Percentiles rank a stretch among this genome's conserved stretches.
These are phyloP conservation scores for Drosophila sturtevanti DNA, from an alignment of 1,140 invertebrate species.

Conservation along the genomic window DNA sequence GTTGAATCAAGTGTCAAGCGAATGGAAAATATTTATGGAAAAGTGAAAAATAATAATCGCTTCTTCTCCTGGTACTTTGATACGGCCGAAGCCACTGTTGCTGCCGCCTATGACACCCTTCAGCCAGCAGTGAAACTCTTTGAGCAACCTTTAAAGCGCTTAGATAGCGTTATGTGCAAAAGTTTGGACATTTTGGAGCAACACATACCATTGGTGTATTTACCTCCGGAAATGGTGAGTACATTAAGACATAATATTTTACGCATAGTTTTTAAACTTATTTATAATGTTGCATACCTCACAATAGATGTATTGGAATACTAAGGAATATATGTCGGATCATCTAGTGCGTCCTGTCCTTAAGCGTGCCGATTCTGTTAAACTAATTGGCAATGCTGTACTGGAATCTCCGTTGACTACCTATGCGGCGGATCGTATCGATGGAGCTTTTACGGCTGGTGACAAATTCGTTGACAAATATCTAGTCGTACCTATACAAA, in stretches of 20 bases:
- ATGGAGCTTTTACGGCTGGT: slow-evolving; percentile 88
- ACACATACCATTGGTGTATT: slow-evolving; percentile 88
- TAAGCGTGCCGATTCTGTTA: slow-evolving; percentile 90
- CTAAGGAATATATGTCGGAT: slow-evolving; percentile 88
- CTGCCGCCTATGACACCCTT: slow-evolving; percentile 87
- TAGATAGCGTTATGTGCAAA: slow-evolving; percentile 89
- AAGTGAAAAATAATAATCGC: slow-evolving; percentile 86
- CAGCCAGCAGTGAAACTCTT: slow-evolving; percentile 87
- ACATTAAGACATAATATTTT: slow-evolving; percentile 21
- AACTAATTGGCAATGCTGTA: slow-evolving; percentile 87
- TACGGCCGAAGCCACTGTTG: slow-evolving; percentile 88
- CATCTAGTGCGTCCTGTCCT: slow-evolving; percentile 87
- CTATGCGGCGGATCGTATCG: slow-evolving; percentile 87
- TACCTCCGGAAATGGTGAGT: slow-evolving; percentile 89
- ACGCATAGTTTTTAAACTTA: no score
- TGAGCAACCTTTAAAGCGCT: slow-evolving; percentile 87
- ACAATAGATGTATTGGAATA: slow-evolving; percentile 89
- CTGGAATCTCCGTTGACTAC: slow-evolving; percentile 87
- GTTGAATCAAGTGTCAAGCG: slow-evolving; percentile 88
- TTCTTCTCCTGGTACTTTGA: slow-evolving; percentile 89
- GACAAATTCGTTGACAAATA: slow-evolving; percentile 92
- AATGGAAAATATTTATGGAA: slow-evolving; percentile 87
- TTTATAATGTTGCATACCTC: slow-evolving; percentile 13
- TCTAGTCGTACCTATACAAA: slow-evolving; percentile 86
- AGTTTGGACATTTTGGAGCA: slow-evolving; percentile 90